These are phyloP conservation scores for Sesia apiformis DNA, from an alignment of 2,888 invertebrate species.

Conservation along the genomic window DNA sequence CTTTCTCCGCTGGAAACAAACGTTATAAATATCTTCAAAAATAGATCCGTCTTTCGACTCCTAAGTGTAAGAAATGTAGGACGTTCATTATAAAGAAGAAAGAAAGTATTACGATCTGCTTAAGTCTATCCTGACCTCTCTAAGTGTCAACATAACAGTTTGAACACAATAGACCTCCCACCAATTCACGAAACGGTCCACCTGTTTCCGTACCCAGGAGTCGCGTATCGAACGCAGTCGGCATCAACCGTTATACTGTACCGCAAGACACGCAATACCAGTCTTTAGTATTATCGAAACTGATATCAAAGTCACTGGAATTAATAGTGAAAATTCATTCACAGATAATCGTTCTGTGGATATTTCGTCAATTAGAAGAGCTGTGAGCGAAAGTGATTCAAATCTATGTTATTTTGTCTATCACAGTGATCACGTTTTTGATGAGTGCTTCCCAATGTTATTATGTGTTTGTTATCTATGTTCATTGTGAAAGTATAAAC, in stretches of 20 bases:
- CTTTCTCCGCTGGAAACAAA: no score
- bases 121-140: no score
- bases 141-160: neutral
- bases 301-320: neutral
- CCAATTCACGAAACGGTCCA: constrained; percentile 30
- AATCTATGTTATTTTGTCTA: no score
- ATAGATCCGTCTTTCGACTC: no score
- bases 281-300: neutral
- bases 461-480: constrained; percentile 1
- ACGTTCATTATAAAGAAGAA: no score
- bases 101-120: no score
- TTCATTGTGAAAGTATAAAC: constrained; percentile 3
- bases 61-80: no score
- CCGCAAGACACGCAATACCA: neutral
- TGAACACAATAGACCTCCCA: constrained; percentile 22
- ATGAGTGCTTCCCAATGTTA: constrained; percentile 2
- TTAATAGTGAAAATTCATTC: neutral
- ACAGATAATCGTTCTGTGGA: neutral
- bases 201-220: constrained; percentile 35
- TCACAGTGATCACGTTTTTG: neutral
- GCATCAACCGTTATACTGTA: neutral
- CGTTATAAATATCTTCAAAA: no score
- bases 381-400: no score
- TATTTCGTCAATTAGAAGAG: neutral
- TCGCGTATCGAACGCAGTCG: constrained; percentile 23